Conservation (phyloP, 2,113 vertebrate species). For the Pycnonotus jocosus region DNA sequence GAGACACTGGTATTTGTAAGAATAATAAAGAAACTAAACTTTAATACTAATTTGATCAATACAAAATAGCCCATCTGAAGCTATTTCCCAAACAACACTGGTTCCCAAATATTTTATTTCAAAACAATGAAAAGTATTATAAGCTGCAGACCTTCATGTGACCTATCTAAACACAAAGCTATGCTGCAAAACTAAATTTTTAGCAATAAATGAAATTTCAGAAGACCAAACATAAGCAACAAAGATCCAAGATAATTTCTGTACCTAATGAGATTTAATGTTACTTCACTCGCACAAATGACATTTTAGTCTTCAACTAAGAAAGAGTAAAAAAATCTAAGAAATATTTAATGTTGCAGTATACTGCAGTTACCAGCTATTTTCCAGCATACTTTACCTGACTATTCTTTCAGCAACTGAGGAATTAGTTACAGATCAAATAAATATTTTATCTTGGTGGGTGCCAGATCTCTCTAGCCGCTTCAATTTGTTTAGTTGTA, state of each 20-base stretch:
- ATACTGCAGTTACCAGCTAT: neutral
- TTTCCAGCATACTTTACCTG: neutral
- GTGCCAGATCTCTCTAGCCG: neutral
- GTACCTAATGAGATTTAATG: neutral
- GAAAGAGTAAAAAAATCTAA: neutral
- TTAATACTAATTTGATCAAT: neutral
- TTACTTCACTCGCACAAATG: neutral
- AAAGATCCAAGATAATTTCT: neutral
- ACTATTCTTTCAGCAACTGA: neutral
- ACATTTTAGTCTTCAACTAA: neutral
- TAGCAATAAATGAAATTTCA: neutral
- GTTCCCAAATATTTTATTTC: neutral
- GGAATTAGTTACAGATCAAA: neutral
- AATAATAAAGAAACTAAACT: neutral
- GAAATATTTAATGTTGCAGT: neutral
- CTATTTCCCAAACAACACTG: too few species aligned
- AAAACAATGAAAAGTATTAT: fast-evolving
- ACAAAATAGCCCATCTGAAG: neutral
- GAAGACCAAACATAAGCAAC: neutral
- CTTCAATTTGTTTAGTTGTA: neutral
- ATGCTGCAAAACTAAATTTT: neutral
- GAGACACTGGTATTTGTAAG: neutral
- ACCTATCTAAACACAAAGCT: neutral
- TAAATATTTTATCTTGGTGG: neutral
- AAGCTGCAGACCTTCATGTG: neutral